Percentiles rank a stretch among this genome's conserved stretches.
Evolutionary conservation across 2,113 vertebrate genomes (phyloP).

Genomic region (Atrichornis clamosus): DNA sequence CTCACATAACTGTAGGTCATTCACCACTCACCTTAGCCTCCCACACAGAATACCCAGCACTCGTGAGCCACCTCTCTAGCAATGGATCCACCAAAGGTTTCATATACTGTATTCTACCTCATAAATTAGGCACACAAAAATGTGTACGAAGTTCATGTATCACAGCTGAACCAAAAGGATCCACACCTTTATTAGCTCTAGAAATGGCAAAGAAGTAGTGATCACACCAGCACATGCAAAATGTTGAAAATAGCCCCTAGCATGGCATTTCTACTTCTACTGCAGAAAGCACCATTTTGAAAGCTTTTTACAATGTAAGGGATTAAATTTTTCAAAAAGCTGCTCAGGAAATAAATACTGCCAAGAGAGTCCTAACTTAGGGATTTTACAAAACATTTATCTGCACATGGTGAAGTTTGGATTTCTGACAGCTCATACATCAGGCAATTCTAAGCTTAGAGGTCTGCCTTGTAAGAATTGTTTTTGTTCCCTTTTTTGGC

Average conservation of each 20-base stretch:
- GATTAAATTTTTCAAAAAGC: neutral
- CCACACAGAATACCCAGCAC: neutral
- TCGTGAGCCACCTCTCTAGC: neutral
- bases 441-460: conserved; percentile 42
- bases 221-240: neutral
- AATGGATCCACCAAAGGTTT: neutral
- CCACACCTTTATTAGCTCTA: neutral
- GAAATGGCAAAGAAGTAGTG: neutral
- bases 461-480: conserved; percentile 18
- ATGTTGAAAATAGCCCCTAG: neutral
- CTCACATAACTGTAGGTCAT: neutral
- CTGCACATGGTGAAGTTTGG: conserved; percentile 35
- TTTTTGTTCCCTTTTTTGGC: conserved; percentile 58
- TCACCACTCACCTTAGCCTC: rapidly evolving
- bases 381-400: conserved; percentile 50
- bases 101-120: neutral
- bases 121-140: neutral
- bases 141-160: neutral
- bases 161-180: neutral
- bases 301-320: neutral
- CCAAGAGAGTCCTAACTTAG: conserved; percentile 34
- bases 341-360: conserved; percentile 13
- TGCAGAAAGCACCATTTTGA: neutral
- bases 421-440: conserved; percentile 54
- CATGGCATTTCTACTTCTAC: neutral